phyloP scores from a whole-genome alignment of 2,888 invertebrate species.

The Cephalotes varians region DNA sequence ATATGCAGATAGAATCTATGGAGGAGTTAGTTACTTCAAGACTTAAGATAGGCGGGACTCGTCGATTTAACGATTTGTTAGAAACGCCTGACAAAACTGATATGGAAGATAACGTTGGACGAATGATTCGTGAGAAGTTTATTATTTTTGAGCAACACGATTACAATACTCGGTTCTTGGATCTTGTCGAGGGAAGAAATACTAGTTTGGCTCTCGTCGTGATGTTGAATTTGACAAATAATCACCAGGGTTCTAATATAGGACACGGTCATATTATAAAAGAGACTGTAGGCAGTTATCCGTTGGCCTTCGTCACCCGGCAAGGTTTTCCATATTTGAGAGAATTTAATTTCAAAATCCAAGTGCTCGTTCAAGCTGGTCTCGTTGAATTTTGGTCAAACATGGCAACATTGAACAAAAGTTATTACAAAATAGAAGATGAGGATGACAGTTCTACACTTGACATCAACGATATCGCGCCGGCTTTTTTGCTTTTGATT shows the following conservation, averaged over 20 bases:
- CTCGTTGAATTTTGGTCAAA: slow-evolving; percentile 69
- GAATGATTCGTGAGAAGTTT: slow-evolving; percentile 61
- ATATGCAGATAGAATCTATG: slow-evolving; percentile 73
- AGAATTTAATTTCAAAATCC: slow-evolving; percentile 72
- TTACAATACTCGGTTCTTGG: slow-evolving; percentile 63
- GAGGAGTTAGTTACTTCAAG: slow-evolving; percentile 73
- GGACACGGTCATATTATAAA: slow-evolving; percentile 71
- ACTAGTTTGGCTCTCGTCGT: slow-evolving; percentile 74
- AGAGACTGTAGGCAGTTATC: slow-evolving; percentile 75
- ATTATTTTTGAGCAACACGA: slow-evolving; percentile 63
- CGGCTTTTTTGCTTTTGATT: slow-evolving; percentile 74
- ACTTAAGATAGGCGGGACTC: slow-evolving; percentile 71
- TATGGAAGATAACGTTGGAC: slow-evolving; percentile 85
- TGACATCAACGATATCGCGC: slow-evolving; percentile 68
- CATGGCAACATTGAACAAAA: neutral
- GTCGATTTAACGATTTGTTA: slow-evolving; percentile 71
- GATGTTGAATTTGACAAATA: slow-evolving; percentile 75
- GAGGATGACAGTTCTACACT: slow-evolving; percentile 33
- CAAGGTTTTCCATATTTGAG: slow-evolving; percentile 76
- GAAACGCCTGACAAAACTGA: slow-evolving; percentile 79
- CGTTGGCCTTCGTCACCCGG: slow-evolving; percentile 78
- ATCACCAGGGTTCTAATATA: neutral
- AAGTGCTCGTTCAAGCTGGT: slow-evolving; percentile 71
- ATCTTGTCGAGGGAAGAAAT: slow-evolving; percentile 74
- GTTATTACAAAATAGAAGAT: neutral